These are phyloP conservation scores for Thalpophila matura DNA, from an alignment of 2,888 invertebrate genomes.

Conservation along the genomic window DNA sequence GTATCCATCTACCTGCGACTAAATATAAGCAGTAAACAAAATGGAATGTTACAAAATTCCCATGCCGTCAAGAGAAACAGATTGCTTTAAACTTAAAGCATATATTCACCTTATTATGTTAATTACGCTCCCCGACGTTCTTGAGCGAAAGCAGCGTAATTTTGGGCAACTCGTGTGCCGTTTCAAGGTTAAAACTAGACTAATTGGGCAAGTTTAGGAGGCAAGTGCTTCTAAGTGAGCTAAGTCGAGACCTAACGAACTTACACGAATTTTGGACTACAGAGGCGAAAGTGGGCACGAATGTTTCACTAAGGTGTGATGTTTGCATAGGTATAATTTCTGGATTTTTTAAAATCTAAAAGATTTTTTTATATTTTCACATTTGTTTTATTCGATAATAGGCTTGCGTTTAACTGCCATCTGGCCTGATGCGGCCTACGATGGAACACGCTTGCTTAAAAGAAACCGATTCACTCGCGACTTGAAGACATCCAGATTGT, in stretches of 20 bases:
- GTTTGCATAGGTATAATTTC: too few relatives aligned
- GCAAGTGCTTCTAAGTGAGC: slow-evolving; percentile 34
- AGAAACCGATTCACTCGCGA: too few relatives aligned
- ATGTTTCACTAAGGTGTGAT: not conserved
- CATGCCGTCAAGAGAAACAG: slow-evolving; percentile 31
- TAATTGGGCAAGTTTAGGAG: slow-evolving; percentile 44
- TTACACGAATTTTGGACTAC: slow-evolving; percentile 16
- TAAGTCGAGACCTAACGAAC: slow-evolving; percentile 28
- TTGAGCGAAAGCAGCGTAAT: slow-evolving; percentile 27
- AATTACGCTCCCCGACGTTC: slow-evolving; percentile 25
- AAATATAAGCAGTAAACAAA: not conserved
- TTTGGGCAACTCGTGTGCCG: slow-evolving; percentile 24
- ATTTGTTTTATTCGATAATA: too few relatives aligned
- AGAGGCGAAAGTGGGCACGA: slow-evolving; percentile 4
- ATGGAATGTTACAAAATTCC: slow-evolving; percentile 27
- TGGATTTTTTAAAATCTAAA: too few relatives aligned
- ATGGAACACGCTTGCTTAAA: too few relatives aligned
- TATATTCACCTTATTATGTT: slow-evolving; percentile 54
- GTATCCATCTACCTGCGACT: not conserved
- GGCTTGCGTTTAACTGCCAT: too few relatives aligned
- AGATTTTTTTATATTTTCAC: too few relatives aligned
- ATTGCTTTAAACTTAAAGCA: slow-evolving; percentile 52
- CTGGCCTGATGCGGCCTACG: too few relatives aligned
- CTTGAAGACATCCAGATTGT: too few relatives aligned
- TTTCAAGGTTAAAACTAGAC: slow-evolving; percentile 45